Evolutionary conservation across 2,797 vertebrate species (phyloP), one percentile per base, ranked within the genome.

Genomic region (Amblyraja radiata): DNA sequence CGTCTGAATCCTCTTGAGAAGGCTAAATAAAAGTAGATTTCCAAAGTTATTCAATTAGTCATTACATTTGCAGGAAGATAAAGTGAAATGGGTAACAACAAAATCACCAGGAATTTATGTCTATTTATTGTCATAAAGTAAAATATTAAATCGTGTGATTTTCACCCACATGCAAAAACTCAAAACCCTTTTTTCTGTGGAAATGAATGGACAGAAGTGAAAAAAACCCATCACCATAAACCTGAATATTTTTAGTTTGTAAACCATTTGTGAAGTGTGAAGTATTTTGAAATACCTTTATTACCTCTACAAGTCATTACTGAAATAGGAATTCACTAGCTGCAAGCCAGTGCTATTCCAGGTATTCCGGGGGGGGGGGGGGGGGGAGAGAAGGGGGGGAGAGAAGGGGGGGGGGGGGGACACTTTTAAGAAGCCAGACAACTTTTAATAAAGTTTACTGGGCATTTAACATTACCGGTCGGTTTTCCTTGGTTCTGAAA

Each of bases 1-100:
- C 6, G 28, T 92, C 71, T n/a, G 71, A 92, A 76, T 92, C 90
- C 46, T 58, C 90, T 54, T n/a, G 71, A 8, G 25, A 73, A 92
- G 73, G 46, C 90, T 92, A 25, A 28, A 91, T 39, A 0, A 91
- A 92, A 13, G 21, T 25, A 76, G 16, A 6, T 76, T 92, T 92
- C 68, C 0, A 28, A 54, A 28, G 10, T 4, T 74, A 74, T 74
- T 11, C 73, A 54, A 92, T 92, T 90, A 21, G 86, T 18, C n/a
- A 16, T 88, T 32, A 65, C 25, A n/a, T 65, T 65, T 9, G 6
- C n/a, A 84, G 4, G 9, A 90, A 68, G 2, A 14, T 32, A 88
- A 63, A 90, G 11, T 32, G 68, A 63, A 65, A 65, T n/a, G 1
- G 28, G 9, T 73, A n/a, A 5, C 71, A 58, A 90, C 21, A 63